phyloP scores from a whole-genome alignment of 2,888 invertebrate genomes.

The Caenorhabditis plicata region DNA sequence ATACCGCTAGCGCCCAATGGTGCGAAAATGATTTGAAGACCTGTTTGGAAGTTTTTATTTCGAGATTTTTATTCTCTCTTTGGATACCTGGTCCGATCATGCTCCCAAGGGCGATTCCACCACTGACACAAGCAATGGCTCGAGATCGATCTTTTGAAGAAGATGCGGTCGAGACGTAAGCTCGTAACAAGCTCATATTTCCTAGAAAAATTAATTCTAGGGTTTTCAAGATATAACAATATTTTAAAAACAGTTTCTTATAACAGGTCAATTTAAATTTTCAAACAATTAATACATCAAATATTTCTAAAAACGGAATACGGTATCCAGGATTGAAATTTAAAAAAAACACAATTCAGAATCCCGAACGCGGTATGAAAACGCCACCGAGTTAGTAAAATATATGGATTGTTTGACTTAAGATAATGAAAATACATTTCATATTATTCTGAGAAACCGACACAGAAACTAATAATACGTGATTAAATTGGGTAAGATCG shows the following conservation, averaged over 20 bases:
- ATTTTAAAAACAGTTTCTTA: too few species aligned
- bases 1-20: constrained; percentile 40
- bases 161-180: constrained; percentile 45
- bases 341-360: too few species aligned
- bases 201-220: constrained; percentile 16
- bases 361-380: too few species aligned
- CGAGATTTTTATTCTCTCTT: not conserved
- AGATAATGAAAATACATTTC: too few species aligned
- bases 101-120: constrained; percentile 49
- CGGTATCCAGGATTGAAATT: too few species aligned
- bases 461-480: too few species aligned
- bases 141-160: constrained; percentile 38
- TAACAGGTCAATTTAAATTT: too few species aligned
- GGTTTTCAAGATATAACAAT: not conserved
- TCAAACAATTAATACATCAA: too few species aligned
- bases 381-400: too few species aligned
- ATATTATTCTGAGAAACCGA: too few species aligned
- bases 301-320: not conserved
- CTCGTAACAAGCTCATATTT: constrained; percentile 41
- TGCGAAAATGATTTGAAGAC: constrained; percentile 42
- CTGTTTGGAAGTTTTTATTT: constrained; percentile 3
- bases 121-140: constrained; percentile 43
- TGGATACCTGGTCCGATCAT: constrained; percentile 43
- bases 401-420: too few species aligned
- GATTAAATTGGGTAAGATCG: too few species aligned